These are phyloP conservation scores for Marmota flaviventris DNA, from an alignment of 2,113 vertebrate species.

Conservation along the genomic window DNA sequence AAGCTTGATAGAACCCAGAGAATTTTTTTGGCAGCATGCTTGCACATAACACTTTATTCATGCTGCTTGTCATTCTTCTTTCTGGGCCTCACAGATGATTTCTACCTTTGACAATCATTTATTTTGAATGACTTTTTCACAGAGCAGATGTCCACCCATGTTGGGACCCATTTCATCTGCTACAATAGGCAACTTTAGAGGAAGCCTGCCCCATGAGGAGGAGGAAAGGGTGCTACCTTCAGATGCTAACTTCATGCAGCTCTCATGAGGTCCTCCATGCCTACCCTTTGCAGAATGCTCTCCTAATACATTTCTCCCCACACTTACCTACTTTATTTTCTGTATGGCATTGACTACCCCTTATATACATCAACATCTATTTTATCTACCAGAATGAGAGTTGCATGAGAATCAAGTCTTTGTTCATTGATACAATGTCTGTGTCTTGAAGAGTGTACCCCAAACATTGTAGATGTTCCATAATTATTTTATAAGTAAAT, in stretches of 20 bases:
- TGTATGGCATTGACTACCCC: background rate
- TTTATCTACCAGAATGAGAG: slow-evolving; percentile 12
- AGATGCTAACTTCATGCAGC: background rate
- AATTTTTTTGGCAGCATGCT: background rate
- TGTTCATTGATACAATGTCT: background rate
- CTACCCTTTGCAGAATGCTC: background rate
- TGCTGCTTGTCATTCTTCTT: background rate
- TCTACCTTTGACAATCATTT: background rate
- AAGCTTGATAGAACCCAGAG: background rate
- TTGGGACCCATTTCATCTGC: background rate
- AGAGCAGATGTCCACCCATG: background rate
- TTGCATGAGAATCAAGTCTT: background rate
- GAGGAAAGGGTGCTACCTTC: background rate
- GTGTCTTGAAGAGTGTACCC: background rate
- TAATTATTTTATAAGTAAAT: background rate
- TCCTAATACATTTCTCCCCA: background rate
- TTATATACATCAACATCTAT: background rate
- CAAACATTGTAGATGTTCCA: background rate
- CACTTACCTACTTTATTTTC: background rate
- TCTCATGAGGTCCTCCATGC: background rate
- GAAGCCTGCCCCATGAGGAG: background rate
- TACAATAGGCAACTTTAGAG: background rate
- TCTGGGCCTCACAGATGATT: background rate
- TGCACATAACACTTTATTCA: background rate
- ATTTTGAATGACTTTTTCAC: background rate